Percentiles rank a stretch among this genome's conserved stretches.
These are phyloP conservation scores for Muntiacus muntjak DNA, from an alignment of 2,113 vertebrate species.

Conservation along the genomic window DNA sequence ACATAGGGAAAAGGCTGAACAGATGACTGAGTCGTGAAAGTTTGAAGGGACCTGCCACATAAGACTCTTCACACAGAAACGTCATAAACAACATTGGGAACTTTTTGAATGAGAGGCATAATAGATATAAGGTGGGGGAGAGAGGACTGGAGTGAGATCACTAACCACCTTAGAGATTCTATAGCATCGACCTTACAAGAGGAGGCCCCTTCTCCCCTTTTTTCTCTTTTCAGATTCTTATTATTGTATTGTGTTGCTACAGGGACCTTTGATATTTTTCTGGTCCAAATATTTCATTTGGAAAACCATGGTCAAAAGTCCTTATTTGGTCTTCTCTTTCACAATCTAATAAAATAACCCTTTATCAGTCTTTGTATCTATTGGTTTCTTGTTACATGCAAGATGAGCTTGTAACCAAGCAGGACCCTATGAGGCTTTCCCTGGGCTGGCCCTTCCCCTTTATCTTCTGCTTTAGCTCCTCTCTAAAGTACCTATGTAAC, in stretches of 20 bases:
- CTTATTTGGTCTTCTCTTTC: background rate
- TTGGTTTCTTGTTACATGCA: background rate
- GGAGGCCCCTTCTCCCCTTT: too few species aligned
- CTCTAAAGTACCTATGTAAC: background rate
- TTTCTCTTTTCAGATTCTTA: background rate
- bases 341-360: background rate
- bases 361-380: background rate
- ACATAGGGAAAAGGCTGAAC: background rate
- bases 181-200: background rate
- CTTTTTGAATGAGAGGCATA: background rate
- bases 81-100: background rate
- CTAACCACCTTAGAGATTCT: background rate
- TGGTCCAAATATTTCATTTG: background rate
- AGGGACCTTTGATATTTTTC: background rate
- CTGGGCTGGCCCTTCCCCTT: background rate
- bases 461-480: background rate
- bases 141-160: background rate
- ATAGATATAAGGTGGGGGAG: background rate
- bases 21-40: background rate
- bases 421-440: background rate
- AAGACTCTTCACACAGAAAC: background rate
- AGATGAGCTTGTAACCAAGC: background rate
- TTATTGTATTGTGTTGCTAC: background rate
- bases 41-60: background rate
- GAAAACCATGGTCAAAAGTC: background rate